Evolutionary conservation across 1,140 invertebrate genomes (phyloP), one percentile per base, ranked within the genome.

Genomic region (Polypedilum pembai): DNA sequence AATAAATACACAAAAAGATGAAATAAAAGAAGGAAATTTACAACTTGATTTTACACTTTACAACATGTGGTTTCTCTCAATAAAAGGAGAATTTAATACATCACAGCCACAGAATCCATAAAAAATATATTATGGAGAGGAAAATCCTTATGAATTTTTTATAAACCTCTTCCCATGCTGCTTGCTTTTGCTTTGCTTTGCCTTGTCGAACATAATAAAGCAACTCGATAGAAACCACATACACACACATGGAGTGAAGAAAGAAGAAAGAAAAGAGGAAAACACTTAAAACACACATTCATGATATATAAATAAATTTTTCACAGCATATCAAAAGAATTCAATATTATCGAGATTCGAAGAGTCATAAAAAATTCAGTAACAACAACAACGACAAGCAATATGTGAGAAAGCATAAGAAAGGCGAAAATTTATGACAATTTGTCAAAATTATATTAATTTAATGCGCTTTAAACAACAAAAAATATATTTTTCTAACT

Each of bases 131-230:
- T 33, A 33, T 33, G 24, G 24, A 33, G 5, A 33, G 24, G 24
- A 17, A 56, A 56, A 69, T 69, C 10, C 17, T 69, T 69, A 69
- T 69, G 65, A 69, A 69, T 69, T 69, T 69, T 69, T 69, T 69
- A 69, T 69, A 17, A 69, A 10, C 65, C 2, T 69, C 20, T 69
- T 18, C 3, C 17, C 65, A n/a, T n/a, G n/a, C n/a, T n/a, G n/a
- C n/a, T n/a, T n/a, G n/a, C n/a, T n/a, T 69, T 7, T 18, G 3
- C n/a, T n/a, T 21, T 8, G n/a, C 10, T 15, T n/a, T 56, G 45
- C 45, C 45, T 56, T n/a, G n/a, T 56, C 12, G n/a, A 56, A 12
- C 45, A n/a, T n/a, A 56, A 56, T 12, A 45, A 45, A 45, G 15
- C 41, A 15, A 8, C 8, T 45, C 41, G 41, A 45, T 33, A 33